Conservation (phyloP, 2,113 vertebrate species). For the Carettochelys insculpta region DNA sequence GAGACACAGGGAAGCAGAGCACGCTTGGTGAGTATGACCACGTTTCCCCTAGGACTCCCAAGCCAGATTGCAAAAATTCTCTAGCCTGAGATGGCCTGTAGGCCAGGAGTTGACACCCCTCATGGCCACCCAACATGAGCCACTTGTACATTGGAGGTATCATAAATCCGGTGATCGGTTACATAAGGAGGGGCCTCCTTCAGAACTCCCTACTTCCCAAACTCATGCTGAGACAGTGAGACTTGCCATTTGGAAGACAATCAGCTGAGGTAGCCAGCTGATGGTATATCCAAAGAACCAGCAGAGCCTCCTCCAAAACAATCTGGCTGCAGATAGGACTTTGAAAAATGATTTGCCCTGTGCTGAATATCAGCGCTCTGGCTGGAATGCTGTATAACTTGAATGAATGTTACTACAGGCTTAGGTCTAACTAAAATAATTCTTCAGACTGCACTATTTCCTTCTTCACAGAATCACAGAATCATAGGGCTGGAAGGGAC, state of each 20-base stretch:
- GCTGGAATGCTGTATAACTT: background rate
- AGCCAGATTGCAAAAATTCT: too few relatives aligned
- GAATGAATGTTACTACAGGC: background rate
- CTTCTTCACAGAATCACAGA: too few relatives aligned
- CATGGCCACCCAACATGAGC: too few relatives aligned
- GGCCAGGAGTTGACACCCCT: too few relatives aligned
- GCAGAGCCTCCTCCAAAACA: background rate
- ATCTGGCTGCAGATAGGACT: background rate
- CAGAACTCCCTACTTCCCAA: background rate
- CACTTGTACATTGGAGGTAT: background rate
- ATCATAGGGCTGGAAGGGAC: too few relatives aligned
- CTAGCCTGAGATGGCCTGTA: too few relatives aligned
- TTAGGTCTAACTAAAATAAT: background rate
- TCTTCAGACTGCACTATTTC: background rate
- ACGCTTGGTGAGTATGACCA: too few relatives aligned
- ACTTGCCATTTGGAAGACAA: background rate
- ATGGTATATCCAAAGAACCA: background rate
- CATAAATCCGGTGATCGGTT: background rate
- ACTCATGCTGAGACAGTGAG: background rate
- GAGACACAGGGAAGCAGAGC: too few relatives aligned
- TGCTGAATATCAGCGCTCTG: background rate
- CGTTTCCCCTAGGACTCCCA: too few relatives aligned
- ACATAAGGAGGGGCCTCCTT: rapidly evolving
- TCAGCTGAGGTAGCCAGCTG: background rate
- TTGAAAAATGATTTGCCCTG: background rate